Percentiles rank a stretch among this genome's conserved stretches.
Conservation (phyloP, 2,888 invertebrate species). For the Tethea ocularis region DNA sequence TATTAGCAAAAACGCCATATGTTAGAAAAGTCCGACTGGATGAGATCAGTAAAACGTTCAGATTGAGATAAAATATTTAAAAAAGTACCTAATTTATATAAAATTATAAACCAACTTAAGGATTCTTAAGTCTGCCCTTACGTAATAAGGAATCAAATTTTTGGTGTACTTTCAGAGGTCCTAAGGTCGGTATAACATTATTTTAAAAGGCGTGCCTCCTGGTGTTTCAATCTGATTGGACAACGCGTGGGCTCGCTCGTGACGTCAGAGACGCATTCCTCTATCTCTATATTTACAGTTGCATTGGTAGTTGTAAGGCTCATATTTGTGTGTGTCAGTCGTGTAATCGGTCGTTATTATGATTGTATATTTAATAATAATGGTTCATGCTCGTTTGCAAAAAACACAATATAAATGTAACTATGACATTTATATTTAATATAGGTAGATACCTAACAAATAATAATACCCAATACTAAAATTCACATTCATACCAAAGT, state of each 20-base stretch:
- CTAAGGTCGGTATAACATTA: constrained; percentile 22
- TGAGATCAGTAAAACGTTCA: background rate
- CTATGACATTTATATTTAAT: background rate
- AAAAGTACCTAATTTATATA: background rate
- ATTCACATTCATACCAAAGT: no score
- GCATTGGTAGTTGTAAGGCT: constrained; percentile 45
- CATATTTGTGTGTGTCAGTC: constrained; percentile 34
- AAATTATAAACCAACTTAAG: background rate
- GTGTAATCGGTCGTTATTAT: constrained; percentile 24
- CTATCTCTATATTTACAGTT: constrained; percentile 69
- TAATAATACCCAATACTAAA: no score
- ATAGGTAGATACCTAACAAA: no score
- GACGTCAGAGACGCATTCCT: constrained; percentile 79
- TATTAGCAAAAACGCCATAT: constrained; percentile 27
- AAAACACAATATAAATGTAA: background rate
- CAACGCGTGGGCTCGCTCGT: constrained; percentile 79
- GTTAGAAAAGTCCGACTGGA: constrained; percentile 43
- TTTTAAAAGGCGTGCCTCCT: constrained; percentile 85
- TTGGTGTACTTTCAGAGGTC: background rate
- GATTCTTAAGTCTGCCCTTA: background rate
- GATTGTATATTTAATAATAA: constrained; percentile 8
- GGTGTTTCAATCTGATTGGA: constrained; percentile 80
- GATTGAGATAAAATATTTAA: background rate
- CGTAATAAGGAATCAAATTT: background rate
- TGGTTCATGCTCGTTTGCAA: constrained; percentile 11